These are phyloP conservation scores for Drosophila atroscutellata DNA, from an alignment of 2,888 invertebrate species.

Conservation along the genomic window DNA sequence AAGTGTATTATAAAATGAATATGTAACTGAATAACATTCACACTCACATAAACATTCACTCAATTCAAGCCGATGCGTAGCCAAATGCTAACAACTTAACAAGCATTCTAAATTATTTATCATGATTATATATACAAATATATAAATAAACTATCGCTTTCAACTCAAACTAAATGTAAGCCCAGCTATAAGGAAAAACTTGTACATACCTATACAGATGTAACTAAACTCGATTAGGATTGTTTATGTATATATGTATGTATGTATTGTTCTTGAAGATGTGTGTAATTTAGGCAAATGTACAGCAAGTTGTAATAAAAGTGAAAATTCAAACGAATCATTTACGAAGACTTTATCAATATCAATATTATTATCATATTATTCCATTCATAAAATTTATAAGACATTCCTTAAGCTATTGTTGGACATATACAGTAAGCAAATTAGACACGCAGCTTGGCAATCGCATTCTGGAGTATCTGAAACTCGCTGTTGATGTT, in stretches of 20 bases:
- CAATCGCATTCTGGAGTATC: conserved; percentile 90
- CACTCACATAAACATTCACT: conserved; percentile 13
- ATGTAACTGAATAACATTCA: conserved; percentile 24
- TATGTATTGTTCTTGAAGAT: background rate
- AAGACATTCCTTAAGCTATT: conserved; percentile 12
- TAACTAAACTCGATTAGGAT: conserved; percentile 35
- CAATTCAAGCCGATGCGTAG: conserved; percentile 33
- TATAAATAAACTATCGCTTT: conserved; percentile 17
- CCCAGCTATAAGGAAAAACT: conserved; percentile 8
- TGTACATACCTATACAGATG: conserved; percentile 70
- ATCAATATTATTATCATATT: background rate
- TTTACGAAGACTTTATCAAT: conserved; percentile 6
- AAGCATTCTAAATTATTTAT: conserved; percentile 8
- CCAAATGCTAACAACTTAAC: conserved; percentile 40
- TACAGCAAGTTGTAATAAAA: conserved; percentile 45
- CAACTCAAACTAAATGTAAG: conserved; percentile 38
- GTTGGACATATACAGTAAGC: background rate
- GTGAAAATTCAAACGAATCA: conserved; percentile 16
- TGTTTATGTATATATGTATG: conserved; percentile 29
- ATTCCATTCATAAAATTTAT: conserved; percentile 25
- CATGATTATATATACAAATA: background rate
- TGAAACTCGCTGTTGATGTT: conserved; percentile 93
- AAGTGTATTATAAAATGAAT: conserved; percentile 17
- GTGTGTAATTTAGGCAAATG: background rate
- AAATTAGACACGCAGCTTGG: conserved; percentile 87